Evolutionary conservation across 2,113 vertebrate species (phyloP).

Genomic region (Nettapus auritus): DNA sequence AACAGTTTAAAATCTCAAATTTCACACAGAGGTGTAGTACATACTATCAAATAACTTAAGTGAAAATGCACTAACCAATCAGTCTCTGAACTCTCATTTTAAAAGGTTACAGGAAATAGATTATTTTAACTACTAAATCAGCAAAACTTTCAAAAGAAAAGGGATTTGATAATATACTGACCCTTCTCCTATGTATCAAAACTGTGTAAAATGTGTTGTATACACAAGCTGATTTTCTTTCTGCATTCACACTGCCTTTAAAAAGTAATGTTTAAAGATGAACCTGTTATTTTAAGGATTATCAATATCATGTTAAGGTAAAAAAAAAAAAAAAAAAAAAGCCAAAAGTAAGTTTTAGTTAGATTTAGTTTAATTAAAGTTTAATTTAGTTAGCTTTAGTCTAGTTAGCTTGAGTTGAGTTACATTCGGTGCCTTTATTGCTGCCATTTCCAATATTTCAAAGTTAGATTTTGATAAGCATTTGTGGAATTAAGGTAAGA

Average conservation of each 20-base stretch:
- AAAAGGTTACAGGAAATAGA: background rate
- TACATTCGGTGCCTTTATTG: background rate
- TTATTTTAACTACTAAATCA: background rate
- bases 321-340: background rate
- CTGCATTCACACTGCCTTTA: background rate
- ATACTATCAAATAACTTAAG: conserved; percentile 35
- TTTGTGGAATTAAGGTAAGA: background rate
- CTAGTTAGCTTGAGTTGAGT: too few relatives aligned
- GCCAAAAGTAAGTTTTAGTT: too few relatives aligned
- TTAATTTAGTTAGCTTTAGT: too few relatives aligned
- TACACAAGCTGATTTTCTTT: background rate
- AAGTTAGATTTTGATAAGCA: background rate
- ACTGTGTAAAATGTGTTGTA: background rate
- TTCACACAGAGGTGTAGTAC: background rate
- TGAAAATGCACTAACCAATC: background rate
- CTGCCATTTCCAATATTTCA: rapidly evolving
- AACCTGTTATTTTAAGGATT: background rate
- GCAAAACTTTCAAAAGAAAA: background rate
- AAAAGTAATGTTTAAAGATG: background rate
- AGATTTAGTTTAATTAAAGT: too few relatives aligned
- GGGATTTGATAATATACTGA: background rate
- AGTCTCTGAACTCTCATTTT: background rate
- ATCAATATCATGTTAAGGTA: background rate
- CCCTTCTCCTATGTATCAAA: background rate
- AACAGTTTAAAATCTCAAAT: background rate